Percentiles rank a stretch among this genome's conserved stretches.
Conservation (phyloP, 2,888 invertebrate species). For the Melinopterus prodromus region DNA sequence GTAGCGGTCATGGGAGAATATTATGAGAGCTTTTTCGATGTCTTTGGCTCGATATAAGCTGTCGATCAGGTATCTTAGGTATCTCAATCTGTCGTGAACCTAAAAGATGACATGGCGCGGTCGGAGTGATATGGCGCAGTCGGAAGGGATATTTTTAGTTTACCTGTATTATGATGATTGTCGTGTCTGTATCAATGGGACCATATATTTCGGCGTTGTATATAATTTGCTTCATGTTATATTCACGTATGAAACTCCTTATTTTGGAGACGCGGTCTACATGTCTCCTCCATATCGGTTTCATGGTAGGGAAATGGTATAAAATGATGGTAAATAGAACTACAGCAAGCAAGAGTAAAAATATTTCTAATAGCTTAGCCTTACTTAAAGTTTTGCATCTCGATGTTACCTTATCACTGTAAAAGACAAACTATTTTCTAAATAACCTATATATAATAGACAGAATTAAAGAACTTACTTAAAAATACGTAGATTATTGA, state of each 20-base stretch:
- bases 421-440: background rate
- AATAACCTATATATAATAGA: background rate
- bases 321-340: background rate
- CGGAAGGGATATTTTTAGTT: background rate
- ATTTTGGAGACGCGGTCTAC: background rate
- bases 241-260: background rate
- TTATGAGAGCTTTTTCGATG: background rate
- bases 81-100: background rate
- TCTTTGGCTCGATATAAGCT: background rate
- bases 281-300: background rate
- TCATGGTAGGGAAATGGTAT: background rate
- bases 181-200: background rate
- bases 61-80: background rate
- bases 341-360: background rate
- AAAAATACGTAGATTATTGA: background rate
- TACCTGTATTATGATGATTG: background rate
- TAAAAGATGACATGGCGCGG: background rate
- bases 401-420: background rate
- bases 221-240: background rate
- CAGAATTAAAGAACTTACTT: slow-evolving; percentile 24
- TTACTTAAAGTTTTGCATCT: background rate
- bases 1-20: background rate
- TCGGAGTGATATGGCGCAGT: background rate
- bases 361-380: background rate
- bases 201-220: background rate